Evolutionary conservation across 2,888 invertebrate species (phyloP).

Genomic region (Spialia ferax): DNA sequence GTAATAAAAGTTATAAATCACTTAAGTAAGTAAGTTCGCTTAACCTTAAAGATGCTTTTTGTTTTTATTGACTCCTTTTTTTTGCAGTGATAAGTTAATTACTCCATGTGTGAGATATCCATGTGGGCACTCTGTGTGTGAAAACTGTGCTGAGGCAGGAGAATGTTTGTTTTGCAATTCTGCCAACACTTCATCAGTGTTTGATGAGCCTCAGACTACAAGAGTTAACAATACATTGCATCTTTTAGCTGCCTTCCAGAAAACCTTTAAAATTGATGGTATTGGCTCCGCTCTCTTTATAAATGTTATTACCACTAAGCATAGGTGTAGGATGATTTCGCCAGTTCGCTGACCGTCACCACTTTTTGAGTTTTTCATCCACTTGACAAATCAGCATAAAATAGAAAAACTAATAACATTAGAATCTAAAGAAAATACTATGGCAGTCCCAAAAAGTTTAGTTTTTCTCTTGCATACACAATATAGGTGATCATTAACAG

Average conservation of each 20-base stretch:
- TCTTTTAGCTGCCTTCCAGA: conserved; percentile 62
- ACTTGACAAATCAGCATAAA: too few species aligned
- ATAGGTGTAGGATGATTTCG: too few species aligned
- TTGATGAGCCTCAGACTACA: conserved; percentile 57
- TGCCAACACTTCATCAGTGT: conserved; percentile 46
- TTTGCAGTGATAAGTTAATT: conserved; percentile 63
- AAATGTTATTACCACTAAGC: conserved; percentile 10
- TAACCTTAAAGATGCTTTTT: not conserved
- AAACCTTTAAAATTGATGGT: conserved; percentile 67
- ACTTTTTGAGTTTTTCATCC: too few species aligned
- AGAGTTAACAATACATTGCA: conserved; percentile 58
- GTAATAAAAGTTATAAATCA: not conserved
- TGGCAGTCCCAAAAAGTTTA: too few species aligned
- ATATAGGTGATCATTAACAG: too few species aligned
- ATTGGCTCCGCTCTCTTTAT: conserved; percentile 8
- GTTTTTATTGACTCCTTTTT: not conserved
- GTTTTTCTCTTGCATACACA: too few species aligned
- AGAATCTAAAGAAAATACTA: too few species aligned
- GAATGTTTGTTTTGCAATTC: conserved; percentile 64
- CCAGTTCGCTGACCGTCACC: too few species aligned
- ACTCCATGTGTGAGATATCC: conserved; percentile 60
- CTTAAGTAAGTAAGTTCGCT: too few species aligned
- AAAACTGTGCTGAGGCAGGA: conserved; percentile 58
- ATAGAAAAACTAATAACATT: too few species aligned
- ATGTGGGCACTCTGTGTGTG: conserved; percentile 73